Evolutionary conservation across 2,888 invertebrate species (phyloP).

Genomic region (Philereme vetulata): DNA sequence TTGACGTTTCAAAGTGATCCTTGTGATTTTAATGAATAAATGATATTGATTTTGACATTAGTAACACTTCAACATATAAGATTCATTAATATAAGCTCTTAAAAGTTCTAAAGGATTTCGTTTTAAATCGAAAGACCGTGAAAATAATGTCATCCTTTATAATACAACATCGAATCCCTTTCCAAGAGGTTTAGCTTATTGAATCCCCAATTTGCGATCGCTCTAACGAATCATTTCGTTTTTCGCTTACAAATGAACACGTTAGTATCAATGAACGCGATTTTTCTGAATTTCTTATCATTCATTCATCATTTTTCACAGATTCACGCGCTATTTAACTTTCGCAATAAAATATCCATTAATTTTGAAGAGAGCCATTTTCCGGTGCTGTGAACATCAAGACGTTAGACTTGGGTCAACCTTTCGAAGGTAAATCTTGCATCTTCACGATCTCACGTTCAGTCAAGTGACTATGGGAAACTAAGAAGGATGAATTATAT

Average conservation of each 20-base stretch:
- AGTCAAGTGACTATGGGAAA: slow-evolving; percentile 27
- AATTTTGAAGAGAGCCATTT: slow-evolving; percentile 79
- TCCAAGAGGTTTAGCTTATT: slow-evolving; percentile 42
- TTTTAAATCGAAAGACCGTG: background rate
- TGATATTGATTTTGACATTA: too few relatives aligned
- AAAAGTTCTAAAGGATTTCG: background rate
- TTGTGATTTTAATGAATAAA: too few relatives aligned
- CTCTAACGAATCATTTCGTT: slow-evolving; percentile 43
- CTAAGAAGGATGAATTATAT: slow-evolving; percentile 18
- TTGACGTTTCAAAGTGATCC: too few relatives aligned
- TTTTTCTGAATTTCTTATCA: slow-evolving; percentile 41
- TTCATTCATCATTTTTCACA: slow-evolving; percentile 48
- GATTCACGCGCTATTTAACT: slow-evolving; percentile 78
- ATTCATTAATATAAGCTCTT: too few relatives aligned
- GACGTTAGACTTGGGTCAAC: slow-evolving; percentile 60
- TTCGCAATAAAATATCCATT: slow-evolving; percentile 81
- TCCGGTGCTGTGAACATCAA: slow-evolving; percentile 66
- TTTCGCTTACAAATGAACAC: slow-evolving; percentile 44
- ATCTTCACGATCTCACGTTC: slow-evolving; percentile 43
- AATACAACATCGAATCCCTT: slow-evolving; percentile 40
- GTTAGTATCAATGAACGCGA: slow-evolving; percentile 45
- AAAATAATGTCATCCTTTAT: slow-evolving; percentile 36
- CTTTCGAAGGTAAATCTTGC: slow-evolving; percentile 56
- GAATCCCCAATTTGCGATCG: slow-evolving; percentile 38
- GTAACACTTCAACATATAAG: too few relatives aligned